Percentiles rank a stretch among this genome's conserved stretches.
Evolutionary conservation across 2,797 vertebrate species (phyloP).

Genomic region (Enteromius treurensis): DNA sequence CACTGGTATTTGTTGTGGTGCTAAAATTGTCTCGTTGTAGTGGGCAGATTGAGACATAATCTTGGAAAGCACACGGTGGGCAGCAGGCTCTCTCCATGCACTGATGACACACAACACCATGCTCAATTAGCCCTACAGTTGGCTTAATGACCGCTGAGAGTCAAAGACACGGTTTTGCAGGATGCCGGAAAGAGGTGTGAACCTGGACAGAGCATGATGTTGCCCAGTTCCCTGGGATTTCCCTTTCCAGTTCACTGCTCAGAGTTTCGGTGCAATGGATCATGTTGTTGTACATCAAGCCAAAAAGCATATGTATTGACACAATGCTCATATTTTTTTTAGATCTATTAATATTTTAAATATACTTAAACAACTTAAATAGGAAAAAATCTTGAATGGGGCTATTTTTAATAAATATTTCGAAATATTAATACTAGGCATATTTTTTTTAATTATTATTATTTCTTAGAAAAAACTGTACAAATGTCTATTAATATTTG

Average conservation of each 20-base stretch:
- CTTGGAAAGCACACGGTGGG: conserved; percentile 53
- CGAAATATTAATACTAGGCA: no score
- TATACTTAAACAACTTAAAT: not conserved
- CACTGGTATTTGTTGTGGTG: conserved; percentile 35
- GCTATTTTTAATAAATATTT: not conserved
- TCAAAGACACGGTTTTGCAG: conserved; percentile 45
- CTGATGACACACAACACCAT: conserved; percentile 57
- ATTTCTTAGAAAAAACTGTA: no score
- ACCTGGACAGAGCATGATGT: conserved; percentile 38
- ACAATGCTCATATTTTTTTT: not conserved
- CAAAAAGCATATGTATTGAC: not conserved
- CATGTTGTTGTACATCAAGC: not conserved
- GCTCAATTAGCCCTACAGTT: conserved; percentile 64
- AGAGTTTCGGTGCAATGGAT: not conserved
- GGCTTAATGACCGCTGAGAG: conserved; percentile 58
- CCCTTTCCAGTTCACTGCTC: conserved; percentile 5
- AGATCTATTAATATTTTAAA: not conserved
- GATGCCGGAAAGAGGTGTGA: conserved; percentile 31
- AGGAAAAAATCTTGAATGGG: not conserved
- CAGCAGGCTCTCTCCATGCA: conserved; percentile 60
- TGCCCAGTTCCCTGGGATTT: conserved; percentile 42
- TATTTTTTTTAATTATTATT: no score
- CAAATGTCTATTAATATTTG: no score
- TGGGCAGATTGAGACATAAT: conserved; percentile 59
- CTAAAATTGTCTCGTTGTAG: conserved; percentile 45